Percentiles rank a stretch among this genome's conserved stretches.
Conservation (phyloP, 1,140 invertebrate species). For the Glossosoma conforme region DNA sequence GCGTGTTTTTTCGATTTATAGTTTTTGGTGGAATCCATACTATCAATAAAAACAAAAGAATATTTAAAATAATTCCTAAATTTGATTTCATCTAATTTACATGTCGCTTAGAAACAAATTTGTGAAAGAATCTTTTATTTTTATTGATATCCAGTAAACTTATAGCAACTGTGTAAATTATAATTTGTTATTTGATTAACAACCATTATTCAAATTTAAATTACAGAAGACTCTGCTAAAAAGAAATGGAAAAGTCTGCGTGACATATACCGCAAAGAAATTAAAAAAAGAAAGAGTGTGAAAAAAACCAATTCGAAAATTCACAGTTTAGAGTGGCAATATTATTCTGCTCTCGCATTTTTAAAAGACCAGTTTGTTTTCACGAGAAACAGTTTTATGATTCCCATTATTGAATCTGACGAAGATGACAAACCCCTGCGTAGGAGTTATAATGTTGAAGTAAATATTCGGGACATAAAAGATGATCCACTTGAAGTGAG, state of each 20-base stretch:
- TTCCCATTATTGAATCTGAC: neutral
- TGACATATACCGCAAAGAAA: constrained; percentile 4
- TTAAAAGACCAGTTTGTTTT: neutral
- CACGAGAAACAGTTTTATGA: neutral
- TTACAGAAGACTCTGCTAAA: neutral
- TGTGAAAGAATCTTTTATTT: no score
- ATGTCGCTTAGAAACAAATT: no score
- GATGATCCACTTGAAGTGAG: constrained; percentile 4
- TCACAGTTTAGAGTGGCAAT: neutral
- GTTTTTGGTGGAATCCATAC: no score
- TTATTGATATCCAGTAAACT: no score
- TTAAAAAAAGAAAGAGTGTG: neutral
- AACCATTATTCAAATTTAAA: neutral
- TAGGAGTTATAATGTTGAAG: no score
- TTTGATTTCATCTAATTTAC: no score
- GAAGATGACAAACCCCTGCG: neutral
- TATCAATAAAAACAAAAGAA: no score
- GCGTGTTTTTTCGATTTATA: no score
- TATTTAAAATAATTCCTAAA: no score
- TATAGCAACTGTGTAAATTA: no score
- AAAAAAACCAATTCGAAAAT: neutral
- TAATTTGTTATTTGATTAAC: no score
- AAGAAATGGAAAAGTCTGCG: constrained; percentile 14
- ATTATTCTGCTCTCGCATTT: constrained; percentile 1
- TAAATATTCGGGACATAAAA: no score